These are phyloP conservation scores for Papilio machaon DNA, from an alignment of 1,140 invertebrate species.

Conservation along the genomic window DNA sequence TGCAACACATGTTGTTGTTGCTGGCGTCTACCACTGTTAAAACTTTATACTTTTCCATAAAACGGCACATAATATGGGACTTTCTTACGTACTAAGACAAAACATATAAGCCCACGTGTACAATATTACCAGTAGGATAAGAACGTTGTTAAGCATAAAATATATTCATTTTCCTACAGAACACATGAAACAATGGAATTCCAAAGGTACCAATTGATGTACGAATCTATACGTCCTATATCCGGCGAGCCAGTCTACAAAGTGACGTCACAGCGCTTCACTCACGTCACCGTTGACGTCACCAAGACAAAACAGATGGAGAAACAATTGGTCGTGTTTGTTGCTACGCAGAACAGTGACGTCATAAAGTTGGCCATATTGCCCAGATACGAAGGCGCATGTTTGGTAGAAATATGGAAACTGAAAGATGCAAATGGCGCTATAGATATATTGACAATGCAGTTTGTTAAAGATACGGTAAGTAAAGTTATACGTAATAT, in stretches of 20 bases:
- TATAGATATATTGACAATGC: conserved; percentile 86
- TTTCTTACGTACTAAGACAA: too few species aligned
- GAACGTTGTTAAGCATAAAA: too few species aligned
- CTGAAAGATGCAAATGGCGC: conserved; percentile 83
- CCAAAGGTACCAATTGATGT: conserved; percentile 93
- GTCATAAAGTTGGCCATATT: conserved; percentile 92
- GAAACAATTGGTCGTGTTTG: conserved; percentile 88
- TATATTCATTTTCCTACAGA: conserved; percentile 50
- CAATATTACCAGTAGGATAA: too few species aligned
- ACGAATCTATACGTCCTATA: conserved; percentile 90
- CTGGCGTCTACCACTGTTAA: too few species aligned
- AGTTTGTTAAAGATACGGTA: conserved; percentile 91
- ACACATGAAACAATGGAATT: conserved; percentile 84
- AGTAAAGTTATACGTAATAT: conserved; percentile 58
- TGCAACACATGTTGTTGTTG: too few species aligned
- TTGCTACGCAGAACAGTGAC: conserved; percentile 88
- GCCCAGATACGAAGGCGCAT: conserved; percentile 87
- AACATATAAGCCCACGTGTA: not conserved
- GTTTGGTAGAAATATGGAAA: conserved; percentile 93
- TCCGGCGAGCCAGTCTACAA: conserved; percentile 87
- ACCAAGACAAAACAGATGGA: conserved; percentile 86
- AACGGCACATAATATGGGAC: too few species aligned
- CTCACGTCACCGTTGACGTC: conserved; percentile 88
- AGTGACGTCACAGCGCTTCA: conserved; percentile 88
- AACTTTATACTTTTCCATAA: too few species aligned